These are phyloP conservation scores for Numenius arquata DNA, from an alignment of 2,113 vertebrate genomes.

Conservation along the genomic window DNA sequence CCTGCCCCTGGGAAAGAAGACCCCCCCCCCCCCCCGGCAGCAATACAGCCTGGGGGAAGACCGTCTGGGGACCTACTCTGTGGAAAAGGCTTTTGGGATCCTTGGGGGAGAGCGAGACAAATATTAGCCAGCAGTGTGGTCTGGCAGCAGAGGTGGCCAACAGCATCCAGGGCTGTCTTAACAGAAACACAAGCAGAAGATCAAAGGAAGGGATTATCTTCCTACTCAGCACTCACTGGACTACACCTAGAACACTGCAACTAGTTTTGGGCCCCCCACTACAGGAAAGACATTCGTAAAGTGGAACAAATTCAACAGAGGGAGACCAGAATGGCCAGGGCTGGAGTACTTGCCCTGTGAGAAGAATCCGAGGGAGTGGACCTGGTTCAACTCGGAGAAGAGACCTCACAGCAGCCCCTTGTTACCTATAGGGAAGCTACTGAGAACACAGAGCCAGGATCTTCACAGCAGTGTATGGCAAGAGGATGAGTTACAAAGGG, in stretches of 20 bases:
- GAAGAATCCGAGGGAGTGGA: neutral
- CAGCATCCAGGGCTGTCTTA: neutral
- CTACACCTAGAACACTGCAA: neutral
- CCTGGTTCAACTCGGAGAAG: neutral
- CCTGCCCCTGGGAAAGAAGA: neutral
- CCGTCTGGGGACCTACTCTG: neutral
- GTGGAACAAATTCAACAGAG: neutral
- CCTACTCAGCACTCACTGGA: neutral
- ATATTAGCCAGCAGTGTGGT: neutral
- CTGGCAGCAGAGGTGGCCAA: neutral
- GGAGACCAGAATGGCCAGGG: neutral
- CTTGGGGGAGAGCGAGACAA: neutral
- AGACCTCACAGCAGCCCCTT: neutral
- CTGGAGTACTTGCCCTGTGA: neutral
- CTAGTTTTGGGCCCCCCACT: neutral
- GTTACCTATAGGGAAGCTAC: neutral
- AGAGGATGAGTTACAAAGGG: neutral
- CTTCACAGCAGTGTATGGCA: neutral
- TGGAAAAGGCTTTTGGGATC: neutral
- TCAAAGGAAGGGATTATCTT: neutral
- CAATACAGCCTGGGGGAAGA: neutral
- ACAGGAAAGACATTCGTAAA: neutral
- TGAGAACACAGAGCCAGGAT: neutral
- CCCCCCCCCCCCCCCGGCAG: fast-evolving
- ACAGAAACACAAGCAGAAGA: neutral